Evolutionary conservation across 1,140 invertebrate genomes (phyloP).

Genomic region (Drosophila sp.): DNA sequence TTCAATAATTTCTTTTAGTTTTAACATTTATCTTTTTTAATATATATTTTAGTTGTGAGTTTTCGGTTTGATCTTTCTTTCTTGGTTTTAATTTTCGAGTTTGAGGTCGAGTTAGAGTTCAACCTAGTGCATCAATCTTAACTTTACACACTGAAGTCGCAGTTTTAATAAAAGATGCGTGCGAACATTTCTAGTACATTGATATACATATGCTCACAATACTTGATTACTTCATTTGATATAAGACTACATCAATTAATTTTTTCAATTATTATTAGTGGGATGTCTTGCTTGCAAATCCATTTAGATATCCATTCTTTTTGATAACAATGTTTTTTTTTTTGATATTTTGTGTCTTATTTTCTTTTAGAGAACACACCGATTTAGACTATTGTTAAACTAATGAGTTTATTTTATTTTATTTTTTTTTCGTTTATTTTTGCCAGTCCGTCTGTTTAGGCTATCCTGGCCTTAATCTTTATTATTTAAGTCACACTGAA

Average conservation of each 20-base stretch:
- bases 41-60: slow-evolving; percentile 32
- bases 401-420: slow-evolving; percentile 11
- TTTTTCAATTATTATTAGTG: slow-evolving; percentile 6
- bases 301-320: slow-evolving; percentile 8
- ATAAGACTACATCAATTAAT: slow-evolving; percentile 35
- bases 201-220: slow-evolving; percentile 51
- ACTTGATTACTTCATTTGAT: slow-evolving; percentile 47
- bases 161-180: slow-evolving; percentile 17
- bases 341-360: slow-evolving; percentile 20
- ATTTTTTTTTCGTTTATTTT: neutral
- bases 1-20: slow-evolving; percentile 34
- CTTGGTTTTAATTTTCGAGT: slow-evolving; percentile 14
- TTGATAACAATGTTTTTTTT: slow-evolving; percentile 50
- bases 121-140: neutral
- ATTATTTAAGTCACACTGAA: slow-evolving; percentile 46
- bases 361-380: slow-evolving; percentile 17
- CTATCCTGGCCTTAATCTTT: slow-evolving; percentile 3
- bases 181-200: slow-evolving; percentile 49
- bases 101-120: neutral
- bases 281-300: slow-evolving; percentile 21
- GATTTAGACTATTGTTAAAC: slow-evolving; percentile 16
- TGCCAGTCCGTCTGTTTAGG: slow-evolving; percentile 9
- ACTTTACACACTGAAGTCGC: neutral
- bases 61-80: slow-evolving; percentile 6
- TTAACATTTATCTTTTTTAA: slow-evolving; percentile 40